Evolutionary conservation across 2,797 vertebrate species (phyloP).

Genomic region (Podarcis siculus): DNA sequence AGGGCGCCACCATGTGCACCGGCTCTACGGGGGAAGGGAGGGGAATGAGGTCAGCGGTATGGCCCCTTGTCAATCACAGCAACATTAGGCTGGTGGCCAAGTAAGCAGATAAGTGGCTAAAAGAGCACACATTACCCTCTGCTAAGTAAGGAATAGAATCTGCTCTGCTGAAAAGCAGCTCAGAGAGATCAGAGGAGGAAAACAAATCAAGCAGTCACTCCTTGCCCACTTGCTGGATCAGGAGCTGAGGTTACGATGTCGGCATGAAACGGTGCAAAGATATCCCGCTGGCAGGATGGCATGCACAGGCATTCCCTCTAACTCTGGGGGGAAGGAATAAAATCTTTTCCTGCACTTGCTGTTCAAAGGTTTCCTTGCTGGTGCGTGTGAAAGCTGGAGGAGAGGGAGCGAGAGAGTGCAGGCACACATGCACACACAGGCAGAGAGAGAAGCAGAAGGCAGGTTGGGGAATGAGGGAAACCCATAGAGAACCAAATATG

Average conservation of each 20-base stretch:
- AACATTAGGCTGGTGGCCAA: constrained; percentile 25
- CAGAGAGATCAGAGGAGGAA: background rate
- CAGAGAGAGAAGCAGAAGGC: background rate
- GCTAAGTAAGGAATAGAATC: constrained; percentile 16
- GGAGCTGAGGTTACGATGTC: background rate
- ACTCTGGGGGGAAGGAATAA: background rate
- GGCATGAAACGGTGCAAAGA: background rate
- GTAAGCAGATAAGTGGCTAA: constrained; percentile 28
- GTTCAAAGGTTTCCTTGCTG: background rate
- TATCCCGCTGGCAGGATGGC: background rate
- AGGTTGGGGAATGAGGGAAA: background rate
- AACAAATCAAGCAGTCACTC: background rate
- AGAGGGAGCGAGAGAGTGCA: background rate
- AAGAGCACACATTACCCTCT: constrained; percentile 19
- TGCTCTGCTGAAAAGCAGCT: constrained; percentile 16
- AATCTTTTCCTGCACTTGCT: background rate
- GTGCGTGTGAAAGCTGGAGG: background rate
- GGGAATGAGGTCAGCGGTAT: constrained; percentile 33
- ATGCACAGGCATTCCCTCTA: background rate
- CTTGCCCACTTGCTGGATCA: background rate
- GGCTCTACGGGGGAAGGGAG: background rate
- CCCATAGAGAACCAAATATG: background rate
- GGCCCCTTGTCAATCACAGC: constrained; percentile 10
- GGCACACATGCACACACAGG: background rate
- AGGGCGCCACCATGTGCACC: background rate